Percentiles rank a stretch among this genome's conserved stretches.
Evolutionary conservation across 2,113 vertebrate species (phyloP).

Genomic region (Mirza zaza): DNA sequence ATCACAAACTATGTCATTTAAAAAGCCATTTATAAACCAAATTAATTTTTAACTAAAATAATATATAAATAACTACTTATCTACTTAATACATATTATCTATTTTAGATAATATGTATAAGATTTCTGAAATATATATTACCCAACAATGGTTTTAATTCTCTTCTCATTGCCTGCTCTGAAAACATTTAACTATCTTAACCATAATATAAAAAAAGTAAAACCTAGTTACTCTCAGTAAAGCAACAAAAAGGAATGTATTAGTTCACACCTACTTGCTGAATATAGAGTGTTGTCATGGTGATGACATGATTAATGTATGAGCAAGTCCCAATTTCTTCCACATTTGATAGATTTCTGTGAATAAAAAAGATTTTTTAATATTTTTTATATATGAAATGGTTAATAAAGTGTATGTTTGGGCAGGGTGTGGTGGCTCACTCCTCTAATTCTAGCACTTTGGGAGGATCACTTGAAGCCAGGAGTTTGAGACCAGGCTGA

Average conservation of each 20-base stretch:
- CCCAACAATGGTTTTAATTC: conserved; percentile 15
- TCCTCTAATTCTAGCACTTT: too few relatives aligned
- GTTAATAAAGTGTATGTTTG: not conserved
- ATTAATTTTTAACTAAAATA: conserved; percentile 41
- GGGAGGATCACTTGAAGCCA: too few relatives aligned
- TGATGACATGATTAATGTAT: conserved; percentile 98
- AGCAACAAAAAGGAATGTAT: conserved; percentile 36
- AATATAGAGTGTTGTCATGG: conserved; percentile 97
- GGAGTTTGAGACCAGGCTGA: too few relatives aligned
- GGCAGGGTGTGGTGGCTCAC: too few relatives aligned
- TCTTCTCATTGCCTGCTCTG: not conserved
- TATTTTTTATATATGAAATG: conserved; percentile 29
- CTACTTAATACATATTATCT: too few relatives aligned
- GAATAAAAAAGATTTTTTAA: conserved; percentile 60
- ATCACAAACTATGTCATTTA: not conserved
- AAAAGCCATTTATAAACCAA: conserved; percentile 29
- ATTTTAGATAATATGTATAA: not conserved
- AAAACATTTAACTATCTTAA: conserved; percentile 56
- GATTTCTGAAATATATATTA: not conserved
- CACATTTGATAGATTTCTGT: conserved; percentile 96
- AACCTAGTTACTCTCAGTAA: conserved; percentile 33
- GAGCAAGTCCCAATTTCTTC: conserved; percentile 99
- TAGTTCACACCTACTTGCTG: conserved; percentile 91
- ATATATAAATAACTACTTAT: not conserved
- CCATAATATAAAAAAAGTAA: not conserved